phyloP scores from a whole-genome alignment of 2,797 vertebrate genomes.

The Lemur catta region DNA sequence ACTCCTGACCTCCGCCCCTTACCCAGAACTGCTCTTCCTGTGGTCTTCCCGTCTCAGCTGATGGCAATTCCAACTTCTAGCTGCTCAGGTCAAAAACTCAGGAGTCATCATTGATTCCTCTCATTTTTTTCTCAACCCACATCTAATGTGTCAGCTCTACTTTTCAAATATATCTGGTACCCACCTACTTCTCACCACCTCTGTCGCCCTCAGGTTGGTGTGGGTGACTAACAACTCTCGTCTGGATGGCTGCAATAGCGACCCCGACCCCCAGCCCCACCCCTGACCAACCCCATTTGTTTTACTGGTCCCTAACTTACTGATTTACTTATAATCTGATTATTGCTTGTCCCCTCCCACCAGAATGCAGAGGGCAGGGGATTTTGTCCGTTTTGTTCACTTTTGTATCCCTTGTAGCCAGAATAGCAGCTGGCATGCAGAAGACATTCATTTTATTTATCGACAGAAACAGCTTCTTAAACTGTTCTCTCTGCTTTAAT shows the following conservation, averaged over 20 bases:
- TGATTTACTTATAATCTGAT: background rate
- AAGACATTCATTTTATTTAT: background rate
- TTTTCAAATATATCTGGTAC: background rate
- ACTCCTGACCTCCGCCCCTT: background rate
- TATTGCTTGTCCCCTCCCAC: background rate
- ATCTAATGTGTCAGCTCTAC: background rate
- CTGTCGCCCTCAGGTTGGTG: background rate
- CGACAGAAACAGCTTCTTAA: background rate
- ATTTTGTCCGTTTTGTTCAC: background rate
- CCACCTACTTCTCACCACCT: background rate
- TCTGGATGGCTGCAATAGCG: background rate
- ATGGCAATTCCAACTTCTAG: background rate
- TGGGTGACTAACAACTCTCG: background rate
- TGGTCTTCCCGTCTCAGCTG: background rate
- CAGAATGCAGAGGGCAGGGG: background rate
- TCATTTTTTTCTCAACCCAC: background rate
- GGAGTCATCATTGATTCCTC: background rate
- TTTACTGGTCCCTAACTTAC: background rate
- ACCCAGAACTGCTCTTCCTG: background rate
- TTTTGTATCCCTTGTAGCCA: background rate
- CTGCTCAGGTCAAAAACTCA: background rate
- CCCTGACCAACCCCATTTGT: too few relatives aligned
- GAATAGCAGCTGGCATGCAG: background rate
- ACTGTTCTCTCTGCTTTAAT: background rate
- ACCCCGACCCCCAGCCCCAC: too few relatives aligned